Evolutionary conservation across 2,888 invertebrate genomes (phyloP).

Genomic region (Calliopum simillimum): DNA sequence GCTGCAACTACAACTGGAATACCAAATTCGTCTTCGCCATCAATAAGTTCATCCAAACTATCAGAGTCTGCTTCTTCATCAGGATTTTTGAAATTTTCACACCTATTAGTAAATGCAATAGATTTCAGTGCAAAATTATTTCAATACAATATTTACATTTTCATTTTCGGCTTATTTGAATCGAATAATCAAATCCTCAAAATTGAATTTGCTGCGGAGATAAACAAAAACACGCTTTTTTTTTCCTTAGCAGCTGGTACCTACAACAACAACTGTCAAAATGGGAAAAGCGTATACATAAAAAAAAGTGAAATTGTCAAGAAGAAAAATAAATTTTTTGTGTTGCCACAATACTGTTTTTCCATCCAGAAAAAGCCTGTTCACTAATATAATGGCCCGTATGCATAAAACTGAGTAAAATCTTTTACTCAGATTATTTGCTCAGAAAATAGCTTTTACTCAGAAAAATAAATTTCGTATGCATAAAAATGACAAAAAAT

Average conservation of each 20-base stretch:
- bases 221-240: slow-evolving; percentile 28
- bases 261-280: slow-evolving; percentile 11
- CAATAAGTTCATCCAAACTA: slow-evolving; percentile 58
- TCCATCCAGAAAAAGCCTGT: too few species aligned
- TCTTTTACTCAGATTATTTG: too few species aligned
- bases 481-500: too few species aligned
- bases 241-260: neutral
- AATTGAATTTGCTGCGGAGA: neutral
- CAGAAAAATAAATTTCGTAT: too few species aligned
- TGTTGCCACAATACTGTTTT: too few species aligned
- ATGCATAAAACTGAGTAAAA: too few species aligned
- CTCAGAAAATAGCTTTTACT: too few species aligned
- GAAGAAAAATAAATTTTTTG: too few species aligned
- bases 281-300: too few species aligned
- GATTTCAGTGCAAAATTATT: neutral
- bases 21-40: slow-evolving; percentile 52
- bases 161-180: slow-evolving; percentile 4
- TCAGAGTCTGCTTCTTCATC: slow-evolving; percentile 54
- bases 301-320: too few species aligned
- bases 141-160: slow-evolving; percentile 7
- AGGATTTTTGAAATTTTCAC: slow-evolving; percentile 58
- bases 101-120: slow-evolving; percentile 45
- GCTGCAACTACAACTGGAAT: slow-evolving; percentile 52
- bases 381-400: too few species aligned
- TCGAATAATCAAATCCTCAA: neutral